Base-by-base conservation (phyloP, 35 echinoderm and acorn worm species). In the Apostichopus californicus region DNA sequence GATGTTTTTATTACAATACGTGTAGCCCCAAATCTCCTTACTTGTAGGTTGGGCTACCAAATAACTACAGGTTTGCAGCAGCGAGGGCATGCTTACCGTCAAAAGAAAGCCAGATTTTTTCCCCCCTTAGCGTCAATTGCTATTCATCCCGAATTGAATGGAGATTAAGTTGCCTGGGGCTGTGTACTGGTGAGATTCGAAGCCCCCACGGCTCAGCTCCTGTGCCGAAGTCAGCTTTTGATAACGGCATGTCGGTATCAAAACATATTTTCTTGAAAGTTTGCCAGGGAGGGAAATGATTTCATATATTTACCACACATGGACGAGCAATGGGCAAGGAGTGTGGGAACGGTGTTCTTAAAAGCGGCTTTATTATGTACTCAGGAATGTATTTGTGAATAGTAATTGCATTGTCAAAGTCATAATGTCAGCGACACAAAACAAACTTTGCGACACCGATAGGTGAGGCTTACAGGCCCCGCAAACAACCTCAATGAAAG, bases 401-500 rank as follows among this genome's bases (percentile, higher is more conserved):
- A 24, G 81, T 85, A 85, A 85, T 85, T 85, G 56, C 55, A 85
- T 85, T 85, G 81, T 85, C 54, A 59, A 85, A 85, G 81, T 85
- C 81, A 85, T 58, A 59, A 59, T 58, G 81, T 85, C 81, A 85
- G 81, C 55, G 81, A 22, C 55, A 85, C 81, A 85, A 85, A 85
- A 85, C 81, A 56, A 85, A 85, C 81, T 56, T 58, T 85, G 55
- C 9, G 55, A 9, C 54, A 21, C 55, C 81, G 81, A 85, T 85
- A 59, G 81, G 81, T 58, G 52, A 54, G 24, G 81, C 81, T 85
- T 85, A 85, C 8, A 85, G 52, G 6, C 9, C 81, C 21, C 55
- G 54, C 81, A 85, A 85, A 85, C 81, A 85, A 85, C 54, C 23
- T 58, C 5, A 25, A 57, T 85, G 81, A 85, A 85, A 85, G 17